These are phyloP conservation scores for Morone saxatilis DNA, from an alignment of 2,113 vertebrate species.

Conservation along the genomic window DNA sequence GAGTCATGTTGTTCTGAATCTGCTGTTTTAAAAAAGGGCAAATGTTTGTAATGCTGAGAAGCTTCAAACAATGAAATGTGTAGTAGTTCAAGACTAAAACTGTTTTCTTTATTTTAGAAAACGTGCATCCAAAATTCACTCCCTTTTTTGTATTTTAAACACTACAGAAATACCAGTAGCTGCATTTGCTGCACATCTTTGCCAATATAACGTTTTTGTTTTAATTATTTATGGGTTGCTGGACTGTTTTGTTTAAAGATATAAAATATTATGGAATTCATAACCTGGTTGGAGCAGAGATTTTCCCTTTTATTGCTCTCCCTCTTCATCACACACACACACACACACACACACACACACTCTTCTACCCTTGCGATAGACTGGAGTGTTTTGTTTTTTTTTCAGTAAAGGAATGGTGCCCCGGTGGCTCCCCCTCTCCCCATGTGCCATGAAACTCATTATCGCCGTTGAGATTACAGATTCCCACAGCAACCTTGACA, in stretches of 20 bases:
- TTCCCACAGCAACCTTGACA: constrained; percentile 72
- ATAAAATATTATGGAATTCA: neutral
- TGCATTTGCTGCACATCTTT: neutral
- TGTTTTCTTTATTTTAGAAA: neutral
- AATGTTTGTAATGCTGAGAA: neutral
- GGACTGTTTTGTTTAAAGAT: neutral
- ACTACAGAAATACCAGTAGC: neutral
- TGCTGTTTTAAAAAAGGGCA: neutral
- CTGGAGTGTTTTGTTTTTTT: constrained; percentile 12
- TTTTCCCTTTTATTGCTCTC: neutral
- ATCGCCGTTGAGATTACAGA: constrained; percentile 56
- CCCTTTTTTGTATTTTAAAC: neutral
- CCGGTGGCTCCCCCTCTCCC: constrained; percentile 12
- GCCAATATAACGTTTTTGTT: neutral
- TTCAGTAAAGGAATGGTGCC: constrained; percentile 12
- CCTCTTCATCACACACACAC: neutral
- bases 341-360: neutral
- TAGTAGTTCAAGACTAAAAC: neutral
- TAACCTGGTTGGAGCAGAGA: constrained; percentile 10
- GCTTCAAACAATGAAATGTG: neutral
- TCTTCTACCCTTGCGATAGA: neutral
- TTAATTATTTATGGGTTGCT: neutral
- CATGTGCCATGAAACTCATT: constrained; percentile 64
- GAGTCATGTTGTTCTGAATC: neutral
- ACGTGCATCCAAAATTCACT: constrained; percentile 10